Percentiles rank a stretch among this genome's conserved stretches.
Evolutionary conservation across 2,888 invertebrate genomes (phyloP).

Genomic region (Nomada ruficornis): DNA sequence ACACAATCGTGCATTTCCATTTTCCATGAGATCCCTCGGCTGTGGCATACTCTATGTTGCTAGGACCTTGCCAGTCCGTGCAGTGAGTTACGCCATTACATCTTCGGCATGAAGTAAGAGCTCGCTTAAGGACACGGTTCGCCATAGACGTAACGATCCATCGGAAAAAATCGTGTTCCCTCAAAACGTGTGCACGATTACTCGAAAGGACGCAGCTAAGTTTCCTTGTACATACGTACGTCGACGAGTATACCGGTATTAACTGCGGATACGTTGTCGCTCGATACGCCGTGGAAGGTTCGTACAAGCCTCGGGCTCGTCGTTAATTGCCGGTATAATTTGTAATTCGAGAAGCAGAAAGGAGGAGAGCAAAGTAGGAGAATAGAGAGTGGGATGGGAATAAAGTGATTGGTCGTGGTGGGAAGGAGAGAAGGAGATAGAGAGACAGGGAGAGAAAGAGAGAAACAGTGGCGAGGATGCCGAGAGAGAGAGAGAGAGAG

Average conservation of each 20-base stretch:
- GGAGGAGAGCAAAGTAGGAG: constrained; percentile 48
- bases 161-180: constrained; percentile 71
- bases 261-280: constrained; percentile 58
- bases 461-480: constrained; percentile 17
- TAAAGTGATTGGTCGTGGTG: constrained; percentile 25
- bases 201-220: constrained; percentile 45
- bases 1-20: constrained; percentile 72
- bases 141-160: constrained; percentile 62
- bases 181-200: constrained; percentile 61
- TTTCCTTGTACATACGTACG: constrained; percentile 62
- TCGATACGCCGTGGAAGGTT: constrained; percentile 70
- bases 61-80: constrained; percentile 36
- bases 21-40: constrained; percentile 65
- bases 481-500: constrained; percentile 16
- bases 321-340: constrained; percentile 78
- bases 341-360: constrained; percentile 74
- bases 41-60: constrained; percentile 39
- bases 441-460: constrained; percentile 4
- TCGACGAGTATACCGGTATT: constrained; percentile 67
- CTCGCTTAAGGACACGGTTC: constrained; percentile 68
- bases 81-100: constrained; percentile 62
- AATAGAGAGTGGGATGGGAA: constrained; percentile 23
- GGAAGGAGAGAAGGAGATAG: not conserved
- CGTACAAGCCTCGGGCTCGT: constrained; percentile 68
- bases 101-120: constrained; percentile 55